Evolutionary conservation across 2,113 vertebrate species (phyloP).

Genomic region (Catharus bicknelli): DNA sequence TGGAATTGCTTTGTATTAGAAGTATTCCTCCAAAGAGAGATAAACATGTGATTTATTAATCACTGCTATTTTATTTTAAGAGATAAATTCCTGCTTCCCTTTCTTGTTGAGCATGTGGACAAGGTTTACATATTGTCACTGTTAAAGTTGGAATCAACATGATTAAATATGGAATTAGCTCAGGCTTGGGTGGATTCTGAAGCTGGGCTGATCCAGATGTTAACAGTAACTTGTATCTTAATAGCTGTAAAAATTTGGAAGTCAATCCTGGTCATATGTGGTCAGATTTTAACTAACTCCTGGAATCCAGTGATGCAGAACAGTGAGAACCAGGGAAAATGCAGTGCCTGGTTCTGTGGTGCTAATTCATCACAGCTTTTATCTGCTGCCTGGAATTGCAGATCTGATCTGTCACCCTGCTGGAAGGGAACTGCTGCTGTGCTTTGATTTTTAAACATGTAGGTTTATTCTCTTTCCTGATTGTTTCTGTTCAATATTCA

Average conservation of each 20-base stretch:
- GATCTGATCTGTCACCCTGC: not conserved
- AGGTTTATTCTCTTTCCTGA: not conserved
- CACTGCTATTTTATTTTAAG: constrained; percentile 59
- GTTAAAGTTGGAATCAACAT: constrained; percentile 42
- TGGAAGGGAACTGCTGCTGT: not conserved
- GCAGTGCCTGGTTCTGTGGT: not conserved
- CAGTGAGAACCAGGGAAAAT: not conserved
- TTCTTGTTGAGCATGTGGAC: constrained; percentile 44
- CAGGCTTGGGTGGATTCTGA: constrained; percentile 35
- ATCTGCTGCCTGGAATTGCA: not conserved
- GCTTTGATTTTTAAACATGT: not conserved
- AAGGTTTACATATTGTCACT: constrained; percentile 37
- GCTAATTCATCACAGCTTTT: not conserved
- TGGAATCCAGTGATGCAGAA: not conserved
- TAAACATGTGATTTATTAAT: constrained; percentile 72
- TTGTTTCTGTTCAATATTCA: not conserved
- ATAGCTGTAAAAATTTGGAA: constrained; percentile 9
- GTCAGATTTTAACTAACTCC: not conserved
- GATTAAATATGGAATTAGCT: constrained; percentile 53
- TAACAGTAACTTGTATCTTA: constrained; percentile 11
- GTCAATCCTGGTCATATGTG: not conserved
- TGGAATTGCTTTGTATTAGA: constrained; percentile 56
- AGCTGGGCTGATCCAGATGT: constrained; percentile 23
- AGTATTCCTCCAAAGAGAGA: constrained; percentile 60
- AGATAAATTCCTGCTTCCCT: constrained; percentile 41